Conservation (phyloP, 1,140 invertebrate species). For the Drosophila micromelanica region DNA sequence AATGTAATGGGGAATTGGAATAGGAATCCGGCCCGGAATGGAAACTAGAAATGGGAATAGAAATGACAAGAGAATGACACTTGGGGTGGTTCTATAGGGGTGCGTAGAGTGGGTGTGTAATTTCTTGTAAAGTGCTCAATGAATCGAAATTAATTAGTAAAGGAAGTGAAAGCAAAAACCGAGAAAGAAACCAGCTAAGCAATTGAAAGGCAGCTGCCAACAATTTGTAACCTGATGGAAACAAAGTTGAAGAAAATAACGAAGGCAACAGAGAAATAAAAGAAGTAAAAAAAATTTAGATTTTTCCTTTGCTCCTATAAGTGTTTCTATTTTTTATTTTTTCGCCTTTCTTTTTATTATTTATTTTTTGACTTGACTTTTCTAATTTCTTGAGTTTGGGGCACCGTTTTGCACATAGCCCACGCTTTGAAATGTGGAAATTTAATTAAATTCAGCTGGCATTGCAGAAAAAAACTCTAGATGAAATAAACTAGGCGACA, state of each 20-base stretch:
- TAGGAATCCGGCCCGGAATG: slow-evolving; percentile 37
- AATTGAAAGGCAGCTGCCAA: slow-evolving; percentile 49
- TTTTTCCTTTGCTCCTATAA: slow-evolving; percentile 71
- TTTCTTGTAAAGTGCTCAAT: slow-evolving; percentile 83
- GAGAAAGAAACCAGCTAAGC: slow-evolving; percentile 30
- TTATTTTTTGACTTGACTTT: slow-evolving; percentile 47
- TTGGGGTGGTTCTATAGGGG: not conserved
- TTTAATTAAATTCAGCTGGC: slow-evolving; percentile 81
- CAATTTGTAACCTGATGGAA: slow-evolving; percentile 77
- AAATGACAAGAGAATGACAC: slow-evolving; percentile 14
- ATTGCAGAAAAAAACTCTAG: slow-evolving; percentile 51
- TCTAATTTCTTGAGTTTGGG: slow-evolving; percentile 51
- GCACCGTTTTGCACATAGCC: slow-evolving; percentile 74
- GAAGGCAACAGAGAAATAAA: slow-evolving; percentile 34
- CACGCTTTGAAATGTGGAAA: slow-evolving; percentile 79
- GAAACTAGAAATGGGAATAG: slow-evolving; percentile 21
- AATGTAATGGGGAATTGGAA: slow-evolving; percentile 66
- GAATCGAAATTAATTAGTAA: slow-evolving; percentile 83
- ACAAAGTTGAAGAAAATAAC: slow-evolving; percentile 71
- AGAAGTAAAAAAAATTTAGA: slow-evolving; percentile 57
- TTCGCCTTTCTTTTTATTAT: not conserved
- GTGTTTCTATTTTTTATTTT: slow-evolving; percentile 38
- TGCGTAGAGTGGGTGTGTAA: slow-evolving; percentile 70
- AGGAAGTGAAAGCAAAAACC: slow-evolving; percentile 61
- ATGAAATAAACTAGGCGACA: slow-evolving; percentile 75